Evolutionary conservation across 2,888 invertebrate genomes (phyloP).

Genomic region (Teinopalpus imperialis): DNA sequence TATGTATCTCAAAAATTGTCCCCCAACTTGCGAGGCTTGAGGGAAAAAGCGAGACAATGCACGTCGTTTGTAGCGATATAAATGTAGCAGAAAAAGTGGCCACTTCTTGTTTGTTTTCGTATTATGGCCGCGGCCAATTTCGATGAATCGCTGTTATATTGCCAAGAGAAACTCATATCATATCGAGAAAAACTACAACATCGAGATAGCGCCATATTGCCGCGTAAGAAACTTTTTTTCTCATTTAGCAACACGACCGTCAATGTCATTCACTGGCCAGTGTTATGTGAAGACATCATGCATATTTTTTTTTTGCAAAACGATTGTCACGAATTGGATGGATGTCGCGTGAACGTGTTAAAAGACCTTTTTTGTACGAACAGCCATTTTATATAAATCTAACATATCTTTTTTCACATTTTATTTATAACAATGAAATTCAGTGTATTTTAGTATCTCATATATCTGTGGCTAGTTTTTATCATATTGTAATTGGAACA

Average conservation of each 20-base stretch:
- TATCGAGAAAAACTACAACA: conserved; percentile 17
- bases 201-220: conserved; percentile 16
- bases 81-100: conserved; percentile 27
- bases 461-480: no score
- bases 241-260: conserved; percentile 5
- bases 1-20: conserved; percentile 30
- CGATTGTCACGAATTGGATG: neutral
- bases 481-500: no score
- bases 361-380: no score
- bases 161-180: conserved; percentile 20
- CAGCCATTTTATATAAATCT: no score
- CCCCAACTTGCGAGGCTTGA: conserved; percentile 11
- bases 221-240: conserved; percentile 12
- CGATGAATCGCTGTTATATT: conserved; percentile 35
- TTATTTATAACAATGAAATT: no score
- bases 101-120: conserved; percentile 31
- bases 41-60: conserved; percentile 2
- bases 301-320: neutral
- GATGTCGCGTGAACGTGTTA: neutral
- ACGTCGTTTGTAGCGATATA: conserved; percentile 24
- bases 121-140: conserved; percentile 34
- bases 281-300: conserved; percentile 11
- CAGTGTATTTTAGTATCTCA: no score
- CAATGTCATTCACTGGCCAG: conserved; percentile 4
- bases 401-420: no score